Conservation (phyloP, 2,113 vertebrate genomes). For the Nothocercus julius region DNA sequence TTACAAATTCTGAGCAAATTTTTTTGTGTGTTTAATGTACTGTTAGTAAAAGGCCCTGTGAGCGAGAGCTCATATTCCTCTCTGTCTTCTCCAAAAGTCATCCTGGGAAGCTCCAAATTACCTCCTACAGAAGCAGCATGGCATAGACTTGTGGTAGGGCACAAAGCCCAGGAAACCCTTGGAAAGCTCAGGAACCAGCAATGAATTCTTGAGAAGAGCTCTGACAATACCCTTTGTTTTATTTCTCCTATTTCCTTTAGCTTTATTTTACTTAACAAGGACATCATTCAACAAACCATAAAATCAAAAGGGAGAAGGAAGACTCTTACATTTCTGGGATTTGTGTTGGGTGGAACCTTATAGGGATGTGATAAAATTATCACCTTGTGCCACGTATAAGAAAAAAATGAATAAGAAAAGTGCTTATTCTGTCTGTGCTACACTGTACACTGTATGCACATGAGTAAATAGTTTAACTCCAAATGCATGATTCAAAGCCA, state of each 20-base stretch:
- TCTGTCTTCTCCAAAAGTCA: not conserved
- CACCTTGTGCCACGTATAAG: not conserved
- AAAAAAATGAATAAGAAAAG: not conserved
- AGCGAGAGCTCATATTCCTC: not conserved
- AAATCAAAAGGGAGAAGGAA: not conserved
- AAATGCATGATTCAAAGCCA: not conserved
- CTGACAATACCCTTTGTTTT: not conserved
- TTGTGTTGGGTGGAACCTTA: not conserved
- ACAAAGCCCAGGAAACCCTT: not conserved
- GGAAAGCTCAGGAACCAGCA: not conserved
- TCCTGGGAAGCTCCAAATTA: not conserved
- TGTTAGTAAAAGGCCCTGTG: not conserved
- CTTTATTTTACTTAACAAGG: not conserved
- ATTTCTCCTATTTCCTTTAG: not conserved
- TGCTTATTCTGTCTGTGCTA: not conserved
- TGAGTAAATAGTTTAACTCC: not conserved
- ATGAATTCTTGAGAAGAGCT: not conserved
- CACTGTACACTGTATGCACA: not conserved
- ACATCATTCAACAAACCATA: not conserved
- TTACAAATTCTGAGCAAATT: not conserved
- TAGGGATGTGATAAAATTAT: not conserved
- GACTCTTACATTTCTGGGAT: not conserved
- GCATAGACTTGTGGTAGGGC: not conserved
- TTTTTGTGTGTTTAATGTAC: not conserved
- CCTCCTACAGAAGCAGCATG: not conserved